Conservation (phyloP, 2,797 vertebrate genomes). For the Remorina albescens region DNA sequence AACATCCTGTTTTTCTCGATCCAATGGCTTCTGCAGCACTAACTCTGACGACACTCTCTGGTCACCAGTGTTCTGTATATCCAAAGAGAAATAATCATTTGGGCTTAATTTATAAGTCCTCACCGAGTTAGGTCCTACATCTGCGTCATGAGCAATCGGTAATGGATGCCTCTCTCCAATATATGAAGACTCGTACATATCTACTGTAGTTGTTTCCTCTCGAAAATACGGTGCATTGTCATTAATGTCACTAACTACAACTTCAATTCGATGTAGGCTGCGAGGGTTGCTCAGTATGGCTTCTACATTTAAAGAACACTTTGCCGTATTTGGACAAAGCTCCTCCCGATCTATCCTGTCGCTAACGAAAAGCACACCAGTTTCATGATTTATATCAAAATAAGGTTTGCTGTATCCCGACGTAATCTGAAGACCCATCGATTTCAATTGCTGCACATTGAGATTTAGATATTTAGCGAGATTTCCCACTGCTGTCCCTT, state of each 20-base stretch:
- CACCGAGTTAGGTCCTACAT: constrained; percentile 72
- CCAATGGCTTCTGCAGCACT: constrained; percentile 70
- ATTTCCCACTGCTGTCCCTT: constrained; percentile 76
- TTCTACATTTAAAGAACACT: constrained; percentile 72
- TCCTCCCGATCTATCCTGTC: constrained; percentile 80
- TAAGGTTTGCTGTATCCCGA: constrained; percentile 69
- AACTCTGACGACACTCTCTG: constrained; percentile 65
- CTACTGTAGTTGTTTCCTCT: constrained; percentile 60
- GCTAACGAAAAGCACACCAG: constrained; percentile 68
- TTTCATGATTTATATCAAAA: constrained; percentile 79
- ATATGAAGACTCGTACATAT: too few species aligned
- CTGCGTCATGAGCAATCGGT: constrained; percentile 75
- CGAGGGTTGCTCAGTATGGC: constrained; percentile 72
- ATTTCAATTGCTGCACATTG: constrained; percentile 65
- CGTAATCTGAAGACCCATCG: constrained; percentile 79
- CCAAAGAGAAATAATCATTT: constrained; percentile 78
- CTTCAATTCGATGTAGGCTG: constrained; percentile 68
- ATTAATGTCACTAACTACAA: constrained; percentile 74
- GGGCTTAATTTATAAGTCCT: constrained; percentile 74
- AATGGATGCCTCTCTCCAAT: constrained; percentile 66
- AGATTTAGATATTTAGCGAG: constrained; percentile 79
- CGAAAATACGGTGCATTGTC: constrained; percentile 71
- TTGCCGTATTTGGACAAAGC: constrained; percentile 63
- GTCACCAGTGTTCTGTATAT: constrained; percentile 50
- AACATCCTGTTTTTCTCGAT: constrained; percentile 57